Conservation (phyloP, 2,113 vertebrate genomes). For the Petrocephalus microphthalmus region DNA sequence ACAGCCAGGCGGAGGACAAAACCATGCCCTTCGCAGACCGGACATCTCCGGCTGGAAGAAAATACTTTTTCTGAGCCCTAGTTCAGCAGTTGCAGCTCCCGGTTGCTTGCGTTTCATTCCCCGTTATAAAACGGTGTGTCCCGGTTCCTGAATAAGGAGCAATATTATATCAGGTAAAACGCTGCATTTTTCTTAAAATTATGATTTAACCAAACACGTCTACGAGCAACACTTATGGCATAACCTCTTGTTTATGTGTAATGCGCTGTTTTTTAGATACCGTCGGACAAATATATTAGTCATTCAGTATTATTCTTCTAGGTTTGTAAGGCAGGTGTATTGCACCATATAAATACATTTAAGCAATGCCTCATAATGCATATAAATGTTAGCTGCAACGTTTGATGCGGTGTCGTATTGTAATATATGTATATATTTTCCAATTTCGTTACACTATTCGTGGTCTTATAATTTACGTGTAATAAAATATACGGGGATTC, state of each 20-base stretch:
- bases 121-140: neutral
- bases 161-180: neutral
- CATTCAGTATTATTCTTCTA: neutral
- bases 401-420: neutral
- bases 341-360: no score
- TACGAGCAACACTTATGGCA: neutral
- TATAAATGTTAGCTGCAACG: neutral
- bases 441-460: neutral
- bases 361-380: neutral
- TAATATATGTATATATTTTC: neutral
- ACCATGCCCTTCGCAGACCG: neutral
- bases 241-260: neutral
- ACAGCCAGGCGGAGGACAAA: neutral
- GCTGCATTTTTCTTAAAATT: neutral
- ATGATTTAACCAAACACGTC: neutral
- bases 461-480: neutral
- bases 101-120: neutral
- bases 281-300: neutral
- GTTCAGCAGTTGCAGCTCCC: neutral
- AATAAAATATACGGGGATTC: neutral
- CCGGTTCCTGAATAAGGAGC: neutral
- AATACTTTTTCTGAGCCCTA: neutral
- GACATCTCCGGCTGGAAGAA: neutral
- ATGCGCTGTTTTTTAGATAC: neutral
- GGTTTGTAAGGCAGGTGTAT: no score